Percentiles rank a stretch among this genome's conserved stretches.
These are phyloP conservation scores for Paedocypris sp. DNA, from an alignment of 2,113 vertebrate species.

Conservation along the genomic window DNA sequence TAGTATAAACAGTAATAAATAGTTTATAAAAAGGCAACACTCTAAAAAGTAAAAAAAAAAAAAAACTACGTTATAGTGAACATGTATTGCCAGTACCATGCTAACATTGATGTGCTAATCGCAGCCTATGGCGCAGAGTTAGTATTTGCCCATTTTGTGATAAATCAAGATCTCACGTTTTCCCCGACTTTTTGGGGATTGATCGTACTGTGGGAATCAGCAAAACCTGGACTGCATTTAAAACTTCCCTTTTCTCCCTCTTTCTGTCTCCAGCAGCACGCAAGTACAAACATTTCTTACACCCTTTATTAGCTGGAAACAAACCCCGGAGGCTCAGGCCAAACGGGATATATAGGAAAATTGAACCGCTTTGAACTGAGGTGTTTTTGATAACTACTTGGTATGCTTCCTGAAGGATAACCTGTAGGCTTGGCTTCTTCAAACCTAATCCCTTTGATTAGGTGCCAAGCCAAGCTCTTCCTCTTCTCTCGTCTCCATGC, in stretches of 20 bases:
- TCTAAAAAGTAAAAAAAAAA: no score
- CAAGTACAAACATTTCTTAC: conserved; percentile 83
- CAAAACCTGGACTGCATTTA: conserved; percentile 51
- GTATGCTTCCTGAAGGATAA: conserved; percentile 98
- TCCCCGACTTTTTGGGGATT: conserved; percentile 55
- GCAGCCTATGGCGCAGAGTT: conserved; percentile 34
- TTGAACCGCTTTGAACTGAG: conserved; percentile 97
- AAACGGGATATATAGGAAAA: conserved; percentile 93
- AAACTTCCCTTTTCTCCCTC: conserved; percentile 47
- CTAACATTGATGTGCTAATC: conserved; percentile 34
- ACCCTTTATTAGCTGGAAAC: conserved; percentile 78
- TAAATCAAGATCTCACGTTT: conserved; percentile 51
- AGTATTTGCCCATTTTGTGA: conserved; percentile 36
- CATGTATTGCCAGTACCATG: no score
- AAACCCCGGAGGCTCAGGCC: conserved; percentile 74
- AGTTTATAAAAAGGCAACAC: no score
- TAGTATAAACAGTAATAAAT: no score
- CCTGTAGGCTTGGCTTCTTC: conserved; percentile 92
- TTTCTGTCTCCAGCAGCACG: conserved; percentile 54
- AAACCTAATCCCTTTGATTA: conserved; percentile 98
- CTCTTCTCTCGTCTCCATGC: conserved; percentile 39
- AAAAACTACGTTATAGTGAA: no score
- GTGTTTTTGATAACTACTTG: conserved; percentile 98
- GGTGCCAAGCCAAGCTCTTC: conserved; percentile 88
- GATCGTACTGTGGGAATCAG: conserved; percentile 48